Evolutionary conservation across 2,797 vertebrate species (phyloP).

Genomic region (Vireo griseus): DNA sequence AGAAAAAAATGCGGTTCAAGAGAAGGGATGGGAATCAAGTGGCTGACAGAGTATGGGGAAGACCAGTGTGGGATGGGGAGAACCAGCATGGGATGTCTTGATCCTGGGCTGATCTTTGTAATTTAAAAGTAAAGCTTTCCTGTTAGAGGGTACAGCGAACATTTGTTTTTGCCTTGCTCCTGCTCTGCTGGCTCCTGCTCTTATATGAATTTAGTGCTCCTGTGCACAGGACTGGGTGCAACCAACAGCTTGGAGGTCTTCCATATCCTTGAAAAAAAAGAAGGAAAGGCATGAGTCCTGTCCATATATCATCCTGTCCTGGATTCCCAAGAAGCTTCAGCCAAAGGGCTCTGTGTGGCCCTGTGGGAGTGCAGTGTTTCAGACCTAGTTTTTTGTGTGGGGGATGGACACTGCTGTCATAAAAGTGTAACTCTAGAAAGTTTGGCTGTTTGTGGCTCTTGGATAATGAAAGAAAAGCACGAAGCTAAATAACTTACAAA

Average conservation of each 20-base stretch:
- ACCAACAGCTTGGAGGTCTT: not conserved
- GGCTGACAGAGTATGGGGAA: not conserved
- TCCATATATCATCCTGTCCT: not conserved
- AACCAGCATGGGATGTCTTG: not conserved
- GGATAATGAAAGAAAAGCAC: not conserved
- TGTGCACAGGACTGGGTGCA: not conserved
- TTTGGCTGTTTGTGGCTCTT: not conserved
- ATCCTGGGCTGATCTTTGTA: not conserved
- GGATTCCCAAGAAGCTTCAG: not conserved
- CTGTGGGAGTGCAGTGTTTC: no score
- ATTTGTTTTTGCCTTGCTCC: not conserved
- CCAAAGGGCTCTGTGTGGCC: accelerated
- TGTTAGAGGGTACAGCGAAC: not conserved
- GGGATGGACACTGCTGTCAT: accelerated
- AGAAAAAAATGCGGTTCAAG: accelerated
- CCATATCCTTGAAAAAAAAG: not conserved
- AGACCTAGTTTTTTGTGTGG: not conserved
- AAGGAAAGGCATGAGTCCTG: not conserved
- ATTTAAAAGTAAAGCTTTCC: not conserved
- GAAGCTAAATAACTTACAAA: not conserved
- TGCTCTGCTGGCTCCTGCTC: not conserved
- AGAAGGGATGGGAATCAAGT: not conserved
- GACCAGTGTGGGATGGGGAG: not conserved
- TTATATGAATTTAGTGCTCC: not conserved
- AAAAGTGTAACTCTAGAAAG: not conserved